These are phyloP conservation scores for Megalonaias nervosa DNA, from an alignment of 1,140 invertebrate genomes.

Conservation along the genomic window DNA sequence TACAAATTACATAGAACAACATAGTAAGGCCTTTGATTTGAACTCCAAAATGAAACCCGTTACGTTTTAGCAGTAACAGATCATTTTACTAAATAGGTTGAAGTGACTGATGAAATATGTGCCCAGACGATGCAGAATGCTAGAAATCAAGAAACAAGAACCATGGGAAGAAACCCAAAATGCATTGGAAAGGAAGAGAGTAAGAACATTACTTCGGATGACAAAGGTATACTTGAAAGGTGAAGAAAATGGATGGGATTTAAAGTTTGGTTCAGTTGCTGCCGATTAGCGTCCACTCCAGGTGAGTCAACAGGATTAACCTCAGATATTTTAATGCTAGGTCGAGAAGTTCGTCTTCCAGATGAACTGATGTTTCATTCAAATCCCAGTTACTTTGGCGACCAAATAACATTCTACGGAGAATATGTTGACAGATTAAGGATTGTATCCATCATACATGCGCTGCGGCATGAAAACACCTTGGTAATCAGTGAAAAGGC, in stretches of 20 bases:
- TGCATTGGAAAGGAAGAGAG: constrained; percentile 48
- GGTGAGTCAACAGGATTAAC: constrained; percentile 38
- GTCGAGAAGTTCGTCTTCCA: constrained; percentile 38
- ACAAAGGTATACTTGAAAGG: constrained; percentile 44
- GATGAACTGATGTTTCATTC: constrained; percentile 23
- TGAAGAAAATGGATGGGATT: constrained; percentile 44
- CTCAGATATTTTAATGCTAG: constrained; percentile 43
- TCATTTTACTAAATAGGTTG: constrained; percentile 15
- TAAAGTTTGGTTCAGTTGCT: constrained; percentile 29
- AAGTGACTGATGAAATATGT: background rate
- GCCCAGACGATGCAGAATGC: constrained; percentile 14
- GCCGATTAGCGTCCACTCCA: constrained; percentile 29
- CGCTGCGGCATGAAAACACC: no score
- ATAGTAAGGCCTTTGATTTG: constrained; percentile 7
- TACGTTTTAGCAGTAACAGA: constrained; percentile 18
- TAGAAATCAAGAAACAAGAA: constrained; percentile 10
- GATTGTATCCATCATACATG: no score
- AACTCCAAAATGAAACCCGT: constrained; percentile 3
- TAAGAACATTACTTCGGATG: constrained; percentile 51
- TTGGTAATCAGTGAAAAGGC: background rate
- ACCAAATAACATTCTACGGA: background rate
- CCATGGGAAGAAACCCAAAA: constrained; percentile 20
- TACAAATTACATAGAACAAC: no score
- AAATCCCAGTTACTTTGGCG: background rate
- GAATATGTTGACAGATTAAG: constrained; percentile 13